A percentile compares a stretch with the other conserved stretches of the same genome.
Conservation (phyloP, 2,797 vertebrate genomes). For the Echiichthys vipera region DNA sequence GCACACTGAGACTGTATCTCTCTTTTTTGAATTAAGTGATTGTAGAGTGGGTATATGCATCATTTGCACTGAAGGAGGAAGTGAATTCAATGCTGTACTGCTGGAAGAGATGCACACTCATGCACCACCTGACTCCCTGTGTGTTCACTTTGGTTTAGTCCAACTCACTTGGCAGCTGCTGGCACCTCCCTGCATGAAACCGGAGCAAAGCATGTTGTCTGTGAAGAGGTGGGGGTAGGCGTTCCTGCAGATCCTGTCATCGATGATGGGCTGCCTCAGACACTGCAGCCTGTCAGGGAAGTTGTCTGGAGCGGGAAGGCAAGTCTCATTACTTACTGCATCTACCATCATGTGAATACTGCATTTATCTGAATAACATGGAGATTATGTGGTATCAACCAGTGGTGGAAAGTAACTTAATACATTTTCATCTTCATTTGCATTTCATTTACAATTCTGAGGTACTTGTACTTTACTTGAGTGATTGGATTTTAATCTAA, state of each 20-base stretch:
- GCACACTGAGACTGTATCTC: not conserved
- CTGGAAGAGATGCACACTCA: constrained; percentile 6
- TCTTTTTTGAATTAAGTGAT: not conserved
- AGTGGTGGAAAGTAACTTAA: no score
- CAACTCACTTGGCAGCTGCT: constrained; percentile 81
- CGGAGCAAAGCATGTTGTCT: constrained; percentile 80
- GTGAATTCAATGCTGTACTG: not conserved
- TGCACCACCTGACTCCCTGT: constrained; percentile 12
- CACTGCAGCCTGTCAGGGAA: constrained; percentile 76
- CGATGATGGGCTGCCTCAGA: constrained; percentile 80
- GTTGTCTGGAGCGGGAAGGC: constrained; percentile 44
- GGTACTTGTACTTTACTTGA: no score
- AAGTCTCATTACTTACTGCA: not conserved
- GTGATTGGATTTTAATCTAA: no score
- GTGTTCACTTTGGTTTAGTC: constrained; percentile 25
- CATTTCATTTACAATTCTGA: no score
- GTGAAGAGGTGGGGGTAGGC: constrained; percentile 77
- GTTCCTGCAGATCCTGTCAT: constrained; percentile 73
- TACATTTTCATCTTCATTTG: no score
- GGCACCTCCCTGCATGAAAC: constrained; percentile 76
- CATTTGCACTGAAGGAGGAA: not conserved
- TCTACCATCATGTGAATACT: not conserved
- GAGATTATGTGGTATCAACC: not conserved
- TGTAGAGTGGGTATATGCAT: not conserved
- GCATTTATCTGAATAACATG: not conserved